Conservation (phyloP, 2,888 invertebrate species). For the Capitulum mitella region DNA sequence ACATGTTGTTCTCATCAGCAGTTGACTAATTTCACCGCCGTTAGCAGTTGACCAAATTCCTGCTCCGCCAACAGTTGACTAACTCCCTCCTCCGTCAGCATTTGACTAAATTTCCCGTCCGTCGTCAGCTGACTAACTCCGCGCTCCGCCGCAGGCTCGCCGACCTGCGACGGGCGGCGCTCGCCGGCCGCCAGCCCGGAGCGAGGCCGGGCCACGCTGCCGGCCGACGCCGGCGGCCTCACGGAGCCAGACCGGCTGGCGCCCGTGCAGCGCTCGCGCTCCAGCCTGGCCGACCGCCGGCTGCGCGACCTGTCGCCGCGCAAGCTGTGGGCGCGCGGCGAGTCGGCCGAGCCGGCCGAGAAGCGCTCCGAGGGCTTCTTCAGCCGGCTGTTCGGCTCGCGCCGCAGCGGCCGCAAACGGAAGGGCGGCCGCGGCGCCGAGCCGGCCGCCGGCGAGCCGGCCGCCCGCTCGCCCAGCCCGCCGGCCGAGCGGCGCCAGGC, state of each 20-base stretch:
- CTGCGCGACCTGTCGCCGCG: neutral
- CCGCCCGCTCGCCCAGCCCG: too few relatives aligned
- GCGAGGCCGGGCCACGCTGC: neutral
- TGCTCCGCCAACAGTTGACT: too few relatives aligned
- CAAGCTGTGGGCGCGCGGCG: neutral
- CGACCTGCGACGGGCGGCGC: too few relatives aligned
- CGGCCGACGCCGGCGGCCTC: neutral
- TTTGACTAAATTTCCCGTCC: too few relatives aligned
- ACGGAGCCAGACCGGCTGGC: neutral
- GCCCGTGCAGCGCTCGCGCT: neutral
- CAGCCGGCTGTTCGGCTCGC: constrained; percentile 4
- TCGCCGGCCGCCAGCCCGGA: neutral
- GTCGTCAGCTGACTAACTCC: too few relatives aligned
- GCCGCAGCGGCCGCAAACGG: neutral
- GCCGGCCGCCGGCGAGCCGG: too few relatives aligned
- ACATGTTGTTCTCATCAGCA: too few relatives aligned
- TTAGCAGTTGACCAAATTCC: too few relatives aligned
- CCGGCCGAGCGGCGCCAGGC: too few relatives aligned
- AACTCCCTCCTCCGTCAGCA: too few relatives aligned
- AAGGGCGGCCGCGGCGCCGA: neutral
- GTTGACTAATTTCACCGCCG: too few relatives aligned
- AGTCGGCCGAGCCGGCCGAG: neutral
- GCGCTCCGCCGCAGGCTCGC: too few relatives aligned
- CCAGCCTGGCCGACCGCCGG: neutral
- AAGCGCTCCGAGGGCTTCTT: neutral